Percentiles rank a stretch among this genome's conserved stretches.
phyloP scores from a whole-genome alignment of 1,140 invertebrate genomes.

The Tetramorium parvispinum region DNA sequence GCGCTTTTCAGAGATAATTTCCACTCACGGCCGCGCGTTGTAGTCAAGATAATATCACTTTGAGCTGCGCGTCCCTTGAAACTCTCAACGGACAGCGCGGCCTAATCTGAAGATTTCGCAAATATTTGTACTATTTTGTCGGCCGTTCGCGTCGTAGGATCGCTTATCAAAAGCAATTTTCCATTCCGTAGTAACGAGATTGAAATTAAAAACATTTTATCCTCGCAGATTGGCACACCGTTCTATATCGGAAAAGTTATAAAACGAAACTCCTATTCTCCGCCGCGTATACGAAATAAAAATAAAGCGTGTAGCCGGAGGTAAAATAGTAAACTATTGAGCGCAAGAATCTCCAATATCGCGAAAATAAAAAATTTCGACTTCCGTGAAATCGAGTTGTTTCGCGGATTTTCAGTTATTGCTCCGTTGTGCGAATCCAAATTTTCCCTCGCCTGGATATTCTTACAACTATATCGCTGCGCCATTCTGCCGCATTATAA shows the following conservation, averaged over 20 bases:
- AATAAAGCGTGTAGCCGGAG: constrained; percentile 33
- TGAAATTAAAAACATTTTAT: constrained; percentile 60
- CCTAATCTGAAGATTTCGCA: neutral
- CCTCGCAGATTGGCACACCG: constrained; percentile 25
- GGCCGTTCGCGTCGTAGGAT: neutral
- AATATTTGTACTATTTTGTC: neutral
- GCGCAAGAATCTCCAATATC: constrained; percentile 46
- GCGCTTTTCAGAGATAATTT: constrained; percentile 8
- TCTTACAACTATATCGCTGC: neutral
- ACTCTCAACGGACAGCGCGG: neutral
- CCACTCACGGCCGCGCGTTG: neutral
- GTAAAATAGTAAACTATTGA: constrained; percentile 52
- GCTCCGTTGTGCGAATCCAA: neutral
- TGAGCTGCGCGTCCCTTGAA: neutral
- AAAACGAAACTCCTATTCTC: constrained; percentile 57
- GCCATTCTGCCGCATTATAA: neutral
- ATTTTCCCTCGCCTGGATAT: neutral
- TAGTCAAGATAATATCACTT: neutral
- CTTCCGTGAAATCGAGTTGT: constrained; percentile 44
- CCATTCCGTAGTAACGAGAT: constrained; percentile 41
- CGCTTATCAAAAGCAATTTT: constrained; percentile 49
- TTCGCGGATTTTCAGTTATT: constrained; percentile 48
- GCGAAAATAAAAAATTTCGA: constrained; percentile 40
- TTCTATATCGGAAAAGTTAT: constrained; percentile 57
- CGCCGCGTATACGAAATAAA: constrained; percentile 38